Base-by-base conservation (phyloP, 2,888 invertebrate species). In the Lysandra bellargus region DNA sequence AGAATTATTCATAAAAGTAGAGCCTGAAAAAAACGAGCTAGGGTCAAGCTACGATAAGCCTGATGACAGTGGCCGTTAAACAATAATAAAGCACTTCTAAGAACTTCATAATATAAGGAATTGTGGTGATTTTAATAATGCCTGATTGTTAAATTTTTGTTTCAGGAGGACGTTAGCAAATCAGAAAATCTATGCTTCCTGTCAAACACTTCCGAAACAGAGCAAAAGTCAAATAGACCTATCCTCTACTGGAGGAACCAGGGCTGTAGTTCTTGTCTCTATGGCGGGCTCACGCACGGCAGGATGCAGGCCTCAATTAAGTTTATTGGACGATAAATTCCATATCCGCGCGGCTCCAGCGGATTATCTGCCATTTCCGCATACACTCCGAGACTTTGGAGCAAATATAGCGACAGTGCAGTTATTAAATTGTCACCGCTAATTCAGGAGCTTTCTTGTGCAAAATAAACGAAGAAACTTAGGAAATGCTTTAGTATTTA, bases 291-390 rank as follows among this genome's bases (percentile, higher is more conserved):
- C 69, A 78, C 49, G 64, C 78, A 33, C 69, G 69, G 72, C 44
- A 44, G 64, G 44, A 49, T 9, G 78, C 49, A 33, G 49, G 78
- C 49, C 64, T 72, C 69, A 49, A 78, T 78, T 69, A 78, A 49
- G 64, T 78, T 69, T 78, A 78, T 78, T 78, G 78, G 78, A 49
- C 78, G 53, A 78, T 78, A 78, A 78, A 78, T 78, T 78, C 69
- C 69, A 78, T 78, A 49, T 40, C 64, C 33, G 49, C 64, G 69
- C 53, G 40, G 74, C 44, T 33, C 33, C 33, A 69, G 33, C 14
- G 78, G 78, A 78, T 78, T 78, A 78, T 64, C 78, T 60, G 17
- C 61, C 64, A 78, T 44, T 78, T 57, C 44, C n/a, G 61, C 44
- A 78, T 64, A 78, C 61, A 44, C n/a, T 40, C 44, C 78, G n/a